phyloP scores from a whole-genome alignment of 1,140 invertebrate species.

The Agrilus planipennis region DNA sequence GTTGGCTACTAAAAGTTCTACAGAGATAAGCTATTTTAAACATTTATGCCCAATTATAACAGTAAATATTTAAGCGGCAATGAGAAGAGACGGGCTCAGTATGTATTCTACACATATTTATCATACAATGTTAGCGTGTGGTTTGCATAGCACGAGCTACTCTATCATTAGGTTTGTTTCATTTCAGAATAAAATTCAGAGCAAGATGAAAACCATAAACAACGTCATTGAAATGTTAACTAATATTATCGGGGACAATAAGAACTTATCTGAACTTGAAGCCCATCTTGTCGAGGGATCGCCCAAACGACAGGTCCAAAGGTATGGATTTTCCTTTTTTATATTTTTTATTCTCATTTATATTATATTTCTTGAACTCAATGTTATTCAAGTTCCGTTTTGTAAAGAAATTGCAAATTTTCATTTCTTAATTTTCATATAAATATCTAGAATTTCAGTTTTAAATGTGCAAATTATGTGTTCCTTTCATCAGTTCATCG shows the following conservation, averaged over 20 bases:
- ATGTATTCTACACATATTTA: no score
- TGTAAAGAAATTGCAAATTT: no score
- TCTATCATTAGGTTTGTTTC: constrained; percentile 6
- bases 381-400: no score
- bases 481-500: no score
- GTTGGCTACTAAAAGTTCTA: constrained; percentile 12
- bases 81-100: constrained; percentile 13
- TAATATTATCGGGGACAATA: constrained; percentile 53
- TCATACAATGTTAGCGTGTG: constrained; percentile 14
- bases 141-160: background rate
- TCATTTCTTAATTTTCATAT: no score
- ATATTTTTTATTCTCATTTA: background rate
- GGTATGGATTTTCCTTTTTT: no score
- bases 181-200: constrained; percentile 64
- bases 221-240: constrained; percentile 76
- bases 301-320: constrained; percentile 11
- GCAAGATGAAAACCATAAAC: constrained; percentile 68
- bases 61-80: constrained; percentile 13
- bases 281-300: constrained; percentile 13
- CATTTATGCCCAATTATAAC: constrained; percentile 13
- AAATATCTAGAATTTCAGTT: no score
- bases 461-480: no score
- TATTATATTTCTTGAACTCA: no score
- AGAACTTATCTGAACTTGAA: constrained; percentile 21
- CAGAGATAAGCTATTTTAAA: constrained; percentile 11